Base-by-base conservation (phyloP, 1,140 invertebrate species). In the Gonioctena quinquepunctata region DNA sequence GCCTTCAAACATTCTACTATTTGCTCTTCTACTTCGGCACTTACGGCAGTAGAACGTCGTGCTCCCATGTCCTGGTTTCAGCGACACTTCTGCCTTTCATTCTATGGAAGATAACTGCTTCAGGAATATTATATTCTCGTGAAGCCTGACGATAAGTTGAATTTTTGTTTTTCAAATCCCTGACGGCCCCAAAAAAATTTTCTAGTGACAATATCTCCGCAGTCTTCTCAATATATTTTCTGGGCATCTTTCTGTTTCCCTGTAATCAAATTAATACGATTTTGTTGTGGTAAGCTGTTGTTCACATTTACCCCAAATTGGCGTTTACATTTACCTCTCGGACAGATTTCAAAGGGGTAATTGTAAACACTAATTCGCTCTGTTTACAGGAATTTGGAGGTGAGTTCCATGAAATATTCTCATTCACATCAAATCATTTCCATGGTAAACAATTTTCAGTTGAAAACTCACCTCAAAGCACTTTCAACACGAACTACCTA, bases 1-100 rank as follows among this genome's bases (percentile, higher is more conserved):
- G 64, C 64, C 25, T 57, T 13, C 57, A 71, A 67, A 68, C 69
- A 71, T 25, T 68, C 52, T 11, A 64, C 69, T 23, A 71, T 68
- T 49, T 71, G 26, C 16, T 68, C 52, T 59, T 70, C 69, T 23
- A 62, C 54, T 13, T 70, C 22, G 54, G 49, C 19, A 42, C 48
- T 18, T 23, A 70, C 28, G n/a, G 18, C 42, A 42, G 28, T 42
- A 42, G 28, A 42, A 8, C 11, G 28, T 42, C 28, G 8, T 42
- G 28, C 28, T 42, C 28, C 28, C 28, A 42, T 42, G 8, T 42
- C n/a, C n/a, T 42, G 28, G 28, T 42, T 42, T n/a, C n/a, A n/a
- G n/a, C n/a, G n/a, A n/a, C n/a, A n/a, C n/a, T n/a, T n/a, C n/a
- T n/a, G n/a, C 28, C 28, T n/a, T 42, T 42, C n/a, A 42, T 42